A percentile compares a stretch with the other conserved stretches of the same genome.
Evolutionary conservation across 2,888 invertebrate genomes (phyloP).

Genomic region (Aporophyla lueneburgensis): DNA sequence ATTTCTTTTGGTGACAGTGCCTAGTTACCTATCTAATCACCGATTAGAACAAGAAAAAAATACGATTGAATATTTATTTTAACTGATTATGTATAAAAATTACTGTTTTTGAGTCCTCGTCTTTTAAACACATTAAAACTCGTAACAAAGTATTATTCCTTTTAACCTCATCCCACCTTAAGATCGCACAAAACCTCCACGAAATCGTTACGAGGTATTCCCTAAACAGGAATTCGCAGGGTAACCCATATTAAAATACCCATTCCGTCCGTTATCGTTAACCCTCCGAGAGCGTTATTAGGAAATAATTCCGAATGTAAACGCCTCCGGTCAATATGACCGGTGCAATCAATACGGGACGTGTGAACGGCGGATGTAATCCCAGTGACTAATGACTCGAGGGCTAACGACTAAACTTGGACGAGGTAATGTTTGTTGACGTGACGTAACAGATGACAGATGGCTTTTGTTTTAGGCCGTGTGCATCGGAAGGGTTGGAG

Average conservation of each 20-base stretch:
- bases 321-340: constrained; percentile 66
- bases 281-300: constrained; percentile 68
- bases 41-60: neutral
- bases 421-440: constrained; percentile 73
- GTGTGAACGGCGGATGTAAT: constrained; percentile 75
- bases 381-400: constrained; percentile 73
- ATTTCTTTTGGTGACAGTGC: too few species aligned
- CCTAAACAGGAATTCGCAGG: constrained; percentile 65
- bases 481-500: constrained; percentile 60
- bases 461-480: constrained; percentile 67
- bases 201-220: constrained; percentile 60
- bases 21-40: neutral
- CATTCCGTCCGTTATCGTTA: constrained; percentile 64
- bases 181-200: constrained; percentile 45
- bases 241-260: constrained; percentile 69
- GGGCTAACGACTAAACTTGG: constrained; percentile 74
- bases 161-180: constrained; percentile 5
- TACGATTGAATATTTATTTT: neutral
- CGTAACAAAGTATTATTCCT: constrained; percentile 16
- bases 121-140: constrained; percentile 10
- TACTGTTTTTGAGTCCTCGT: neutral
- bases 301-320: constrained; percentile 70
- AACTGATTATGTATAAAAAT: neutral
- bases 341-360: constrained; percentile 74
- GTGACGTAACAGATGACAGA: constrained; percentile 70